Conservation (phyloP, 2,888 invertebrate genomes). For the Athalia rosae region DNA sequence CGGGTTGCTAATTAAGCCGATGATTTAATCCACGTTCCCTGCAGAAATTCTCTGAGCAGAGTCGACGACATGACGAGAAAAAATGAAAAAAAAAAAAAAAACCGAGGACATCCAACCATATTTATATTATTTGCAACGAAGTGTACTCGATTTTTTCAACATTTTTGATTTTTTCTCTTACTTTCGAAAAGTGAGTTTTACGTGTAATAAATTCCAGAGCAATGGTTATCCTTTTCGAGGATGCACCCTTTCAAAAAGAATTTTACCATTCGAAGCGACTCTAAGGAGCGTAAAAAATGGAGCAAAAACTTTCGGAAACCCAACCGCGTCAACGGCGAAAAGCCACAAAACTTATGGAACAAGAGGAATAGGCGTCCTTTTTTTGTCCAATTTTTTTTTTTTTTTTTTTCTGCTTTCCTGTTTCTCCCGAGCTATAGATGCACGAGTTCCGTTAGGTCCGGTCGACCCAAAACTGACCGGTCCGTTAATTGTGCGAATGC, state of each 20-base stretch:
- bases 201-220: not conserved
- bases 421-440: not conserved
- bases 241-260: conserved; percentile 15
- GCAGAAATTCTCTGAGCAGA: not conserved
- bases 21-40: too few species aligned
- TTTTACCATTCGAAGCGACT: conserved; percentile 19
- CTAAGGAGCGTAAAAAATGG: conserved; percentile 23
- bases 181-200: too few species aligned
- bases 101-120: not conserved
- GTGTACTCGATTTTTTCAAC: not conserved
- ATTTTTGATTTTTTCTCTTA: too few species aligned
- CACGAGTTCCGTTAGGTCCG: conserved; percentile 35
- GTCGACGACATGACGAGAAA: not conserved
- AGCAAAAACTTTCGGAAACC: conserved; percentile 25
- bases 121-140: not conserved
- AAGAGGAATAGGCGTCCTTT: not conserved
- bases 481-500: conserved; percentile 26
- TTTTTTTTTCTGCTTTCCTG: not conserved
- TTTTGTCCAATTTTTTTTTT: not conserved
- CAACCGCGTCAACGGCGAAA: not conserved
- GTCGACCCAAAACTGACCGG: conserved; percentile 25
- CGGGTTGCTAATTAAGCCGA: too few species aligned
- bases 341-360: conserved; percentile 13
- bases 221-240: not conserved
- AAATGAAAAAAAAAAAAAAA: too few species aligned